Evolutionary conservation across 2,888 invertebrate species (phyloP).

Genomic region (Meteorus cinctellus): DNA sequence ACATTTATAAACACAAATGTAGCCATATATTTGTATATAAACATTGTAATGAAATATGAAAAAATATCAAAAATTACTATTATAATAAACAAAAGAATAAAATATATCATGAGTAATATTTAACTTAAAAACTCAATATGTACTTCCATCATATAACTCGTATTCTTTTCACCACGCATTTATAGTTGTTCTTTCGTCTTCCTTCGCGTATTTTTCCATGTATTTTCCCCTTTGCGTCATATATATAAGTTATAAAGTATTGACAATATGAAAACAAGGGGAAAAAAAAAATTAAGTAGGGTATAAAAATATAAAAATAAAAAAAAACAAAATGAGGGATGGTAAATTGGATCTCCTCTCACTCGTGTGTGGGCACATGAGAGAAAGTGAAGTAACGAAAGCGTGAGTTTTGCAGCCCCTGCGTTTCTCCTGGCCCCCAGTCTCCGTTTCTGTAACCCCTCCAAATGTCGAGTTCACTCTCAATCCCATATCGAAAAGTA

Average conservation of each 20-base stretch:
- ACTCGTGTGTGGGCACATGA: conserved; percentile 17
- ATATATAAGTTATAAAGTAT: conserved; percentile 10
- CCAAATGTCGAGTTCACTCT: conserved; percentile 40
- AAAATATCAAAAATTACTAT: background rate
- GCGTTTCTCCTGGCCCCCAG: conserved; percentile 33
- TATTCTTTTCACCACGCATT: background rate
- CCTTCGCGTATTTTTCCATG: background rate
- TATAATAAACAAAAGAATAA: background rate
- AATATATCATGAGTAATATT: conserved; percentile 4
- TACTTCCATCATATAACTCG: conserved; percentile 10
- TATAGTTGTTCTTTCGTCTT: background rate
- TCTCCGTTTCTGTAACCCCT: conserved; percentile 30
- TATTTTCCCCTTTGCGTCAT: background rate
- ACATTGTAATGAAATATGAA: background rate
- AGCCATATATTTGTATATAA: background rate
- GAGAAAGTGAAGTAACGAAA: conserved; percentile 36
- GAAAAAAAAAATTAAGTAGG: background rate
- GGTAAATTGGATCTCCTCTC: conserved; percentile 50
- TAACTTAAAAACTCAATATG: background rate
- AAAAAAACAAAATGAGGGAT: conserved; percentile 24
- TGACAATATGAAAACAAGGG: background rate
- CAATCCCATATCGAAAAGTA: conserved; percentile 58
- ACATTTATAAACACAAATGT: background rate
- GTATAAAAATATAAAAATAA: background rate
- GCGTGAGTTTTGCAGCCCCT: conserved; percentile 35